phyloP scores from a whole-genome alignment of 2,113 vertebrate species.

The Rhinogobius similis region DNA sequence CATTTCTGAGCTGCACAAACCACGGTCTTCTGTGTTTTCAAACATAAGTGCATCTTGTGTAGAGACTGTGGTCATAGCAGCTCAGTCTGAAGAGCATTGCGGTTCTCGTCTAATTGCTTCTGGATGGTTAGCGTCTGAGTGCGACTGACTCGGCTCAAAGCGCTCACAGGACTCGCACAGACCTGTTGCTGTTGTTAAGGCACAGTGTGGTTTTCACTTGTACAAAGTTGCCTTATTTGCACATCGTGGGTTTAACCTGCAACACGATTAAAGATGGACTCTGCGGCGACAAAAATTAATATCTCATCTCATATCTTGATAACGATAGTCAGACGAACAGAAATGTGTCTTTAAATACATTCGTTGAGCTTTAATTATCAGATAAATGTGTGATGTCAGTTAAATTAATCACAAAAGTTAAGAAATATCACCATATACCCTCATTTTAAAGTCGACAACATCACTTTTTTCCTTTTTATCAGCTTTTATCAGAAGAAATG shows the following conservation, averaged over 20 bases:
- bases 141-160: constrained; percentile 23
- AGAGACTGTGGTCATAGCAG: neutral
- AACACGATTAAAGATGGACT: neutral
- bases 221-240: neutral
- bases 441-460: too few species aligned
- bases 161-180: constrained; percentile 15
- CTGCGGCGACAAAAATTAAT: neutral
- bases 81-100: neutral
- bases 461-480: too few species aligned
- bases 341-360: too few species aligned
- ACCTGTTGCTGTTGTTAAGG: constrained; percentile 21
- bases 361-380: too few species aligned
- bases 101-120: constrained; percentile 15
- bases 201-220: constrained; percentile 6
- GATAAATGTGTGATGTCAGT: too few species aligned
- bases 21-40: too few species aligned
- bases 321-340: too few species aligned
- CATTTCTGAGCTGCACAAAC: neutral
- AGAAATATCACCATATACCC: too few species aligned
- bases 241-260: neutral
- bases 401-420: too few species aligned
- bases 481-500: too few species aligned
- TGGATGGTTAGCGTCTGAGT: constrained; percentile 7
- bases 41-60: too few species aligned
- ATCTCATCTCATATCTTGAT: too few species aligned